phyloP scores from a whole-genome alignment of 1,140 invertebrate species.

The Stenopsyche tienmushanensis region DNA sequence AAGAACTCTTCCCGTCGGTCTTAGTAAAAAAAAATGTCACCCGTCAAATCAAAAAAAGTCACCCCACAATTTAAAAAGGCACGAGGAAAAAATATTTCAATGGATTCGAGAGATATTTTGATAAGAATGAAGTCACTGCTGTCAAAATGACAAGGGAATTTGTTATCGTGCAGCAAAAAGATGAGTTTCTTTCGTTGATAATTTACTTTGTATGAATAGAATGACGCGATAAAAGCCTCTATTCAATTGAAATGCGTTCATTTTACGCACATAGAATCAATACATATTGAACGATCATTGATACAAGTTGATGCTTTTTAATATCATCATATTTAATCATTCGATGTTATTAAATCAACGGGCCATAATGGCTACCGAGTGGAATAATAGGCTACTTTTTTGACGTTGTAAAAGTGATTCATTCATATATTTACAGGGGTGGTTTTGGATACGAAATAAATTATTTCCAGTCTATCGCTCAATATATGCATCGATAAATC shows the following conservation, averaged over 20 bases:
- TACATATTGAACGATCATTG: no score
- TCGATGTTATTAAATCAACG: no score
- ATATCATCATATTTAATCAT: no score
- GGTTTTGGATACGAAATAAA: slow-evolving; percentile 28
- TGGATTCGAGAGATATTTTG: slow-evolving; percentile 25
- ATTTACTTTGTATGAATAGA: slow-evolving; percentile 3
- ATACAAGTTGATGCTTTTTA: no score
- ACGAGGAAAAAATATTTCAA: slow-evolving; percentile 23
- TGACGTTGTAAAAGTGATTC: no score
- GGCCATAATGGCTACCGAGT: no score
- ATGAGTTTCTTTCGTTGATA: background rate
- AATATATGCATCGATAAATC: slow-evolving; percentile 39
- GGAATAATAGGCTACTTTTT: no score
- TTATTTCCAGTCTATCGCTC: slow-evolving; percentile 38
- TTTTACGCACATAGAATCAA: background rate
- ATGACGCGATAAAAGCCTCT: background rate
- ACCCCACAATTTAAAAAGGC: slow-evolving; percentile 29
- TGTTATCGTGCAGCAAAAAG: slow-evolving; percentile 7
- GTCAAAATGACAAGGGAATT: slow-evolving; percentile 23
- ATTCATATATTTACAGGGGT: slow-evolving; percentile 7
- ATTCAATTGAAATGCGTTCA: background rate
- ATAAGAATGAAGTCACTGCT: slow-evolving; percentile 18
- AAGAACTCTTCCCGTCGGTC: background rate
- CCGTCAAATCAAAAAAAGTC: slow-evolving; percentile 27
- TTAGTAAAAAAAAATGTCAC: slow-evolving; percentile 31